Evolutionary conservation across 2,797 vertebrate genomes (phyloP).

Genomic region (Pteronotus mesoamericanus): DNA sequence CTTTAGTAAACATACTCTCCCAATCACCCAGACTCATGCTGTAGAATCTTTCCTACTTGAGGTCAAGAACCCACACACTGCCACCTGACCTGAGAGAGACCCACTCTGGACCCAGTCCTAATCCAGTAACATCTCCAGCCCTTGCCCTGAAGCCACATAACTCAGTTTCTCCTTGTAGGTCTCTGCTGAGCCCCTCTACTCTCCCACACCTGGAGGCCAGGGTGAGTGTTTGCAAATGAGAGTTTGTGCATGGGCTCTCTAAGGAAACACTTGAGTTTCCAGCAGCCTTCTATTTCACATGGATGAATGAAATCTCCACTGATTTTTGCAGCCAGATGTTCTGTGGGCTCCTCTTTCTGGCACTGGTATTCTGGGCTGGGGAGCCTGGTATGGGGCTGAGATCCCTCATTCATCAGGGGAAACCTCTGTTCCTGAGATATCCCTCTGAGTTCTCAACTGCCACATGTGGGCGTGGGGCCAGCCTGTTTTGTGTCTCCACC

Average conservation of each 20-base stretch:
- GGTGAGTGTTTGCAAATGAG: background rate
- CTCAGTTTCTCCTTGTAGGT: background rate
- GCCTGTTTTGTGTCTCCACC: background rate
- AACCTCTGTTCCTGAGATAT: background rate
- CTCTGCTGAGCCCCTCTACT: background rate
- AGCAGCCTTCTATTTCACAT: background rate
- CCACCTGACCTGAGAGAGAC: background rate
- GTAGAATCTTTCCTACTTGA: background rate
- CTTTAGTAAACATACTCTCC: too few relatives aligned
- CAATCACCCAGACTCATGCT: background rate
- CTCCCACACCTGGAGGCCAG: background rate
- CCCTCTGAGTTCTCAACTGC: background rate
- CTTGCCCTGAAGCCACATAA: background rate
- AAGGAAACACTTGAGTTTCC: background rate
- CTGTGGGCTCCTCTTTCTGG: background rate
- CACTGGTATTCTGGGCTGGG: background rate
- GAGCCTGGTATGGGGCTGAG: background rate
- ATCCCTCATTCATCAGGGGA: background rate
- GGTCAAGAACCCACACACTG: background rate
- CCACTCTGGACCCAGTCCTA: background rate
- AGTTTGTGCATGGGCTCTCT: background rate
- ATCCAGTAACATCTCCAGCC: background rate
- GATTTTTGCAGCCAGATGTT: background rate
- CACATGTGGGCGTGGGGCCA: background rate
- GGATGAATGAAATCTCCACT: background rate